A percentile compares a stretch with the other conserved stretches of the same genome.
Conservation (phyloP, 2,113 vertebrate genomes). For the Aegypius monachus region DNA sequence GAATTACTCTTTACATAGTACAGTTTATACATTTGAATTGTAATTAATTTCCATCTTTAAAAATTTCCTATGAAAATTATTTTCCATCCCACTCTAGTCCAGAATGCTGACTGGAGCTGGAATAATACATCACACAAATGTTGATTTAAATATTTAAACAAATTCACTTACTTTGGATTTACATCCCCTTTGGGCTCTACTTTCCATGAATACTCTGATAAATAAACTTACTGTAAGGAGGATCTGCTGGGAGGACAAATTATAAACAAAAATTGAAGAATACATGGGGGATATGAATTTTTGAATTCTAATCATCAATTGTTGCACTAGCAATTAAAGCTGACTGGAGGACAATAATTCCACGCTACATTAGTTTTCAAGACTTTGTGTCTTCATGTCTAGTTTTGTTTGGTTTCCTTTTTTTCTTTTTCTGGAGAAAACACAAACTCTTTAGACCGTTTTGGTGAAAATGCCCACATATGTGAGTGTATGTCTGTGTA, state of each 20-base stretch:
- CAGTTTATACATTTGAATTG: not conserved
- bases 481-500: not conserved
- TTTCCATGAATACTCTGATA: constrained; percentile 36
- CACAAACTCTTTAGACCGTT: not conserved
- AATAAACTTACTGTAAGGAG: constrained; percentile 22
- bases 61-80: constrained; percentile 1
- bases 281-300: constrained; percentile 44
- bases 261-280: constrained; percentile 56
- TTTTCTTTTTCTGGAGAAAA: not conserved
- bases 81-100: not conserved
- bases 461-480: not conserved
- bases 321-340: constrained; percentile 22
- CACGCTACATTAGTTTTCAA: not conserved
- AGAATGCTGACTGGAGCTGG: not conserved
- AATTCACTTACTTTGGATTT: constrained; percentile 52
- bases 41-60: not conserved
- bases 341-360: constrained; percentile 32
- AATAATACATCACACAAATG: constrained; percentile 38
- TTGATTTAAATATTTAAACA: constrained; percentile 59
- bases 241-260: constrained; percentile 51
- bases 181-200: constrained; percentile 50
- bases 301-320: constrained; percentile 50
- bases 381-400: not conserved
- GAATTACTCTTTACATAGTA: not conserved
- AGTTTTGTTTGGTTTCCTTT: not conserved